Percentiles rank a stretch among this genome's conserved stretches.
Evolutionary conservation across 2,888 invertebrate species (phyloP).

Genomic region (Apoderus coryli): DNA sequence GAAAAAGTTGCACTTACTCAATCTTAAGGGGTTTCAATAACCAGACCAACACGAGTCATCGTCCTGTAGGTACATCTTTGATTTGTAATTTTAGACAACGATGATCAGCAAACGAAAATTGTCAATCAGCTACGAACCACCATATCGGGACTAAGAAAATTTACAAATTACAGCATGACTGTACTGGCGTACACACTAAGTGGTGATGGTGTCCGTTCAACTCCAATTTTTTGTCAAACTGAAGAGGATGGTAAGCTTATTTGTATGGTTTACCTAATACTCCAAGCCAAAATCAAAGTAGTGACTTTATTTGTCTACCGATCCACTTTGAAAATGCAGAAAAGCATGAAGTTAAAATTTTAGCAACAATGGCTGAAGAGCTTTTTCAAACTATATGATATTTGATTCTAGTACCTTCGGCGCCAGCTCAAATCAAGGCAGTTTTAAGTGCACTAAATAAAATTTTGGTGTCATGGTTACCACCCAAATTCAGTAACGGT

Average conservation of each 20-base stretch:
- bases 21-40: too few species aligned
- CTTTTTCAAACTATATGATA: background rate
- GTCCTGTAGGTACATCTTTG: too few species aligned
- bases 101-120: slow-evolving; percentile 63
- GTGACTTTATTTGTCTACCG: too few species aligned
- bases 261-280: too few species aligned
- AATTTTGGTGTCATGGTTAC: slow-evolving; percentile 80
- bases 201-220: slow-evolving; percentile 78
- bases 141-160: slow-evolving; percentile 63
- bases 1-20: slow-evolving; percentile 20
- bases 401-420: slow-evolving; percentile 55
- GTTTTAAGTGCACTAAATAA: slow-evolving; percentile 73
- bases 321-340: too few species aligned
- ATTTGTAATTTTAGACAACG: slow-evolving; percentile 42
- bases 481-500: slow-evolving; percentile 73
- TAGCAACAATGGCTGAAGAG: too few species aligned
- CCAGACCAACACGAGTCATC: too few species aligned
- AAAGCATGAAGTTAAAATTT: too few species aligned
- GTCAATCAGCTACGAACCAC: slow-evolving; percentile 54
- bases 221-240: slow-evolving; percentile 73
- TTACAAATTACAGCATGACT: slow-evolving; percentile 85
- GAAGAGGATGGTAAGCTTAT: slow-evolving; percentile 81
- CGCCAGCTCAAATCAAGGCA: slow-evolving; percentile 83
- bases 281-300: too few species aligned
- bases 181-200: slow-evolving; percentile 78